Evolutionary conservation across 92 coral and sea anemone genomes (phyloP).

Genomic region (Parazoanthus atlanticus): DNA sequence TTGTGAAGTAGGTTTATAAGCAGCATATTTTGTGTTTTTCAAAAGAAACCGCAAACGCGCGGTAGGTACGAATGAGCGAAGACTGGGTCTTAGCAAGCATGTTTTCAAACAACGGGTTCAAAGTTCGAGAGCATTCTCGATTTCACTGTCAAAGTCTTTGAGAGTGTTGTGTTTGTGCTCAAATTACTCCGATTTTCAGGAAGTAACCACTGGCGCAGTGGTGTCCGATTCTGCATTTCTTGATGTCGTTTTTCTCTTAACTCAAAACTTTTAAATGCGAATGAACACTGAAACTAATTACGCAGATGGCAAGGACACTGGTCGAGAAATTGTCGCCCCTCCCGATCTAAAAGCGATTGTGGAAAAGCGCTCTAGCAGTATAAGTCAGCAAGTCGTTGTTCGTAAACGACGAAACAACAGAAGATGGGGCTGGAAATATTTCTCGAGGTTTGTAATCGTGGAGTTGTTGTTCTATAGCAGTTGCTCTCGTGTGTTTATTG

Average conservation of each 20-base stretch:
- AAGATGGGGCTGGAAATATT: constrained; percentile 84
- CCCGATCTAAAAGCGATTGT: constrained; percentile 10
- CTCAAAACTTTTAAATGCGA: constrained; percentile 7
- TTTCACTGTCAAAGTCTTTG: background rate
- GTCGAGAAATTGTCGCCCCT: constrained; percentile 27
- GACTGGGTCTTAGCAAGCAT: constrained; percentile 12
- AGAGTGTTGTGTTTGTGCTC: constrained; percentile 1
- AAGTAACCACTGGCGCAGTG: background rate
- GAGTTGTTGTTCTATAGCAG: background rate
- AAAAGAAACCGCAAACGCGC: background rate
- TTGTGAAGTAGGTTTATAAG: background rate
- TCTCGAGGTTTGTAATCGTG: constrained; percentile 69
- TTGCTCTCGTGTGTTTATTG: background rate
- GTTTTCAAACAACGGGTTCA: constrained; percentile 33
- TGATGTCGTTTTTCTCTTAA: constrained; percentile 5
- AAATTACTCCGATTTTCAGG: constrained; percentile 15
- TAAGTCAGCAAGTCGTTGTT: constrained; percentile 50
- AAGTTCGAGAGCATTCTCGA: constrained; percentile 37
- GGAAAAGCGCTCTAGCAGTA: background rate
- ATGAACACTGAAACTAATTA: constrained; percentile 25
- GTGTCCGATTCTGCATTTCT: background rate
- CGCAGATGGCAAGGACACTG: constrained; percentile 28
- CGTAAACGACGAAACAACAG: constrained; percentile 63
- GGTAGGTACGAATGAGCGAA: background rate
- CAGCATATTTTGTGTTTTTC: background rate